Evolutionary conservation across 1,140 invertebrate genomes (phyloP), one percentile per base, ranked within the genome.

Genomic region (Drosophila sproati): DNA sequence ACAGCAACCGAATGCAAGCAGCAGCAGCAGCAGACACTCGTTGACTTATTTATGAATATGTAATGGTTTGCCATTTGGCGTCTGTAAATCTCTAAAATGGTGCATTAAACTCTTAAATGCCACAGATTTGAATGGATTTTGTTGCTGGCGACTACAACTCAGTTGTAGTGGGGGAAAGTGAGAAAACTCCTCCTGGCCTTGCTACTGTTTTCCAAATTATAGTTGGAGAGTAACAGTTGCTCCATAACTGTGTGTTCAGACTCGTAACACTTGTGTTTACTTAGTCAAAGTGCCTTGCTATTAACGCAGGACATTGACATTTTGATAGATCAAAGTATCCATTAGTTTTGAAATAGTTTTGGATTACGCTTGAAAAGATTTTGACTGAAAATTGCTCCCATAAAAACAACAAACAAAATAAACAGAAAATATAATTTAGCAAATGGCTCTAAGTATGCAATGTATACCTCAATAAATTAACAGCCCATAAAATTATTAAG

Each of bases 41-140:
- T 77, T 80, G 82, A 88, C 82, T 88, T 87, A 87, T 87, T 87
- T 87, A 88, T 88, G 83, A 71, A 82, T 59, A 41, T 20, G 20
- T 20, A 20, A 20, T 20, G 20, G 20, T 20, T 20, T 20, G 20
- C 20, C 20, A 20, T 76, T 64, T 59, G 59, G 12, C 39, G 37
- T 7, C 39, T 59, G 52, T 41, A 69, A 69, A 61, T 59, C 52
- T 51, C 37, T 39, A 52, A 59, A 56, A 51, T 43, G 39, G 10
- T 31, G 52, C 52, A 47, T 52, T 54, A 29, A 69, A 62, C 63
- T 52, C 54, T 60, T 68, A 47, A 6, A 52, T 47, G 37, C 28
- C 41, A 7, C 34, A 34, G 28, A 31, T 61, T 34, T 57, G 10
- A 56, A 55, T 62, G 39, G 39, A 12, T 32, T 52, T 4, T 32